phyloP scores from a whole-genome alignment of 2,797 vertebrate genomes.

The Choloepus didactylus region DNA sequence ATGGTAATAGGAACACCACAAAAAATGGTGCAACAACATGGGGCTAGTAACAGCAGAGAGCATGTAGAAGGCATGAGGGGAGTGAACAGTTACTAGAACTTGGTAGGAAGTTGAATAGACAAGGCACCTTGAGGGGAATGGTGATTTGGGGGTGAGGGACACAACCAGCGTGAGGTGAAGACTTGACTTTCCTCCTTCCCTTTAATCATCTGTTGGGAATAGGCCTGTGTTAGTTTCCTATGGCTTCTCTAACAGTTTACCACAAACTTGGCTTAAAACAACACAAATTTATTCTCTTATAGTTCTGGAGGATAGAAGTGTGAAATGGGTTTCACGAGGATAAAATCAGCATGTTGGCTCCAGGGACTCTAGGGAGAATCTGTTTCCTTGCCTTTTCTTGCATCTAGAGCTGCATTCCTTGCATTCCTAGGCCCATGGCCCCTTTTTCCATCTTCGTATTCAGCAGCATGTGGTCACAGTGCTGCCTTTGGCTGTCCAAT shows the following conservation, averaged over 20 bases:
- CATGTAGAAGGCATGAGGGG: neutral
- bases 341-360: neutral
- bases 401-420: neutral
- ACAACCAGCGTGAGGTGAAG: too few relatives aligned
- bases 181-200: neutral
- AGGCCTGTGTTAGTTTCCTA: neutral
- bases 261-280: neutral
- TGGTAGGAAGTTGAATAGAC: neutral
- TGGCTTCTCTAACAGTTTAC: neutral
- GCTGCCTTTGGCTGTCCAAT: neutral
- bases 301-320: neutral
- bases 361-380: neutral
- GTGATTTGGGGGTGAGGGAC: neutral
- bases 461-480: neutral
- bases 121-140: neutral
- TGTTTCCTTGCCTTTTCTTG: neutral
- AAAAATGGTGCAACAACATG: neutral
- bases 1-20: neutral
- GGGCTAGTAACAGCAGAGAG: neutral
- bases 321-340: neutral
- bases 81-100: neutral
- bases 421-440: neutral
- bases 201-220: too few relatives aligned
- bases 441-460: neutral
- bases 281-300: neutral